Evolutionary conservation across 2,113 vertebrate genomes (phyloP), one percentile per base, ranked within the genome.

Genomic region (Beaufortia kweichowensis): DNA sequence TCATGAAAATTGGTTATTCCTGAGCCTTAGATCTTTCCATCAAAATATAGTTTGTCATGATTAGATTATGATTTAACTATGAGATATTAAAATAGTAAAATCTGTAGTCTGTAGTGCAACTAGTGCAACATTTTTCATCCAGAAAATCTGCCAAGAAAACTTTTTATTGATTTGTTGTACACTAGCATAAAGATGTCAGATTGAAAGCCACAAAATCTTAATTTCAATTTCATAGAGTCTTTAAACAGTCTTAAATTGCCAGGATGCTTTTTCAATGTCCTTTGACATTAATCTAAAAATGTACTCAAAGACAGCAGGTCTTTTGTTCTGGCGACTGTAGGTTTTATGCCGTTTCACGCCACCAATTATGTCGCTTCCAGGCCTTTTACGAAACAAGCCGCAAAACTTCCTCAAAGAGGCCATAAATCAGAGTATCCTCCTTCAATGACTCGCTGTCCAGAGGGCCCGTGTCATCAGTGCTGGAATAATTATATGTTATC

Each of bases 381-480:
- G 71, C 33, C 24, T 43, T 70, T 72, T 39, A 41, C 55, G 28
- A 70, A 50, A 29, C 43, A 15, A 43, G 59, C 33, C 50, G n/a
- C 56, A 71, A 77, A 64, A 56, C 23, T 28, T 62, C 55, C 69
- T 72, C 69, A 72, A 72, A 43, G 48, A 31, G 46, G 67, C 33
- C 43, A 78, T 78, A 71, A 78, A 78, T 78, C 67, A 71, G 31
- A 72, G 55, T 48, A 69, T 63, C 67, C 21, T 21, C 1, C n/a
- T 71, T 61, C 66, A 70, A 62, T 70, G 53, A 69, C 43, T 19
- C 66, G 9, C 6, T 26, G 57, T 78, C 67, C 67, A 71, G 33
- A 60, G 75, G 57, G 29, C 28, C 76, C 14, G 10, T 17, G 24
- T 43, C 76, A 62, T 26, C 57, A 56, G 67, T 17, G 2, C 43